Percentiles rank a stretch among this genome's conserved stretches.
Evolutionary conservation across 1,140 invertebrate species (phyloP).

Genomic region (Drosophila eugracilis): DNA sequence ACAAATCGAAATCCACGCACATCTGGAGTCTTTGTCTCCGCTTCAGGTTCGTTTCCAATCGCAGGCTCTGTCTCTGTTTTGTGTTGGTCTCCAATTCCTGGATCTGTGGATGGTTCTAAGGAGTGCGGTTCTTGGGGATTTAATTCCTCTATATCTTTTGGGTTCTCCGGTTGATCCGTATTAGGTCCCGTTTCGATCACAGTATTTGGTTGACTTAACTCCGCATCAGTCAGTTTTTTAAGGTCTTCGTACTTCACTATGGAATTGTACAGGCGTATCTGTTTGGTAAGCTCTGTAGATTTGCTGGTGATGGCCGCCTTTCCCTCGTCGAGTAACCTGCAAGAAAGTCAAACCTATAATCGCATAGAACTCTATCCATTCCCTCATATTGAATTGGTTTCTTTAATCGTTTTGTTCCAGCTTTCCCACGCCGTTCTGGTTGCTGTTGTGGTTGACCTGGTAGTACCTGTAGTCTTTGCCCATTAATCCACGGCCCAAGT

Average conservation of each 20-base stretch:
- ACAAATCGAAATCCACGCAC: slow-evolving; percentile 73
- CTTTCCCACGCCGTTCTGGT: slow-evolving; percentile 49
- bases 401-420: slow-evolving; percentile 32
- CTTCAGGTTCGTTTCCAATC: neutral
- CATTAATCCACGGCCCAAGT: slow-evolving; percentile 67
- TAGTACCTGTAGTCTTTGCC: slow-evolving; percentile 80
- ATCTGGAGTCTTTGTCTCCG: slow-evolving; percentile 42
- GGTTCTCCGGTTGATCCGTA: neutral
- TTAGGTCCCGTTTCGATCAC: slow-evolving; percentile 6
- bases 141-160: neutral
- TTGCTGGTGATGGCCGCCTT: slow-evolving; percentile 52
- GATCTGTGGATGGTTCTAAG: neutral
- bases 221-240: slow-evolving; percentile 8
- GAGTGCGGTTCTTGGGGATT: neutral
- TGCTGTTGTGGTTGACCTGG: slow-evolving; percentile 44
- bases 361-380: slow-evolving; percentile 2
- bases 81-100: neutral
- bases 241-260: slow-evolving; percentile 62
- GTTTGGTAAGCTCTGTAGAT: slow-evolving; percentile 45
- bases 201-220: slow-evolving; percentile 2
- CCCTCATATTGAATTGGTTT: slow-evolving; percentile 24
- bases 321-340: slow-evolving; percentile 61
- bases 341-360: slow-evolving; percentile 39
- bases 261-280: slow-evolving; percentile 67
- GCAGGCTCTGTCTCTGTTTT: neutral